phyloP scores from a whole-genome alignment of 2,797 vertebrate genomes.

The Arctocebus calabarensis region DNA sequence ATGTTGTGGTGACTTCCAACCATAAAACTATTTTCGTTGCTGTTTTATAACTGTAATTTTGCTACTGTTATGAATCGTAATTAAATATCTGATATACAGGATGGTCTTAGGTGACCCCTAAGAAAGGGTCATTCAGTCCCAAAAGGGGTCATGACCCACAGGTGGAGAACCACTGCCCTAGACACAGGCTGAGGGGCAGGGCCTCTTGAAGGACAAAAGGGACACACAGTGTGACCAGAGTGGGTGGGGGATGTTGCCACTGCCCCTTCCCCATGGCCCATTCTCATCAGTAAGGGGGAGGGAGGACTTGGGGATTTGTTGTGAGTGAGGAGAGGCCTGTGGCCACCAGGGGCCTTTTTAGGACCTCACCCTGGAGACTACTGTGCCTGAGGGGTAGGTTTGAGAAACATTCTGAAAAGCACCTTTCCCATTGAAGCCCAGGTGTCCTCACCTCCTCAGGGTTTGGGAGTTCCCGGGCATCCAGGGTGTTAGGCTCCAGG shows the following conservation, averaged over 20 bases:
- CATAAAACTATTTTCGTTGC: no score
- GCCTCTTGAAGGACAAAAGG: neutral
- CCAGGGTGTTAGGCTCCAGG: no score
- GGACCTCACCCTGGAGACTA: neutral
- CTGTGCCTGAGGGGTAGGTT: neutral
- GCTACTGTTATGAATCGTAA: no score
- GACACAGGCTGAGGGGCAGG: neutral
- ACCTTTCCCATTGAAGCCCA: no score
- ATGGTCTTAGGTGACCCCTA: no score
- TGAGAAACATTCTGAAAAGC: neutral
- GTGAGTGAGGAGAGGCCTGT: rapidly evolving
- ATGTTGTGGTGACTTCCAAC: no score
- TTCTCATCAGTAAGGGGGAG: neutral
- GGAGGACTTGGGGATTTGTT: neutral
- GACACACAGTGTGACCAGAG: neutral
- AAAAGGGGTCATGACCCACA: no score
- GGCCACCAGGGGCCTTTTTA: neutral
- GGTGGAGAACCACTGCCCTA: neutral
- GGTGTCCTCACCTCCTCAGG: neutral
- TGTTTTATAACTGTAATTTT: no score
- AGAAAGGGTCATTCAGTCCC: no score
- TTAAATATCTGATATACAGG: no score
- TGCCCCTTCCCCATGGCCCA: neutral
- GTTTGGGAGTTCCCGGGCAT: neutral
- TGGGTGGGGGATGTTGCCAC: neutral